These are phyloP conservation scores for Ricordea florida DNA, from an alignment of 92 coral and sea anemone species.

Conservation along the genomic window DNA sequence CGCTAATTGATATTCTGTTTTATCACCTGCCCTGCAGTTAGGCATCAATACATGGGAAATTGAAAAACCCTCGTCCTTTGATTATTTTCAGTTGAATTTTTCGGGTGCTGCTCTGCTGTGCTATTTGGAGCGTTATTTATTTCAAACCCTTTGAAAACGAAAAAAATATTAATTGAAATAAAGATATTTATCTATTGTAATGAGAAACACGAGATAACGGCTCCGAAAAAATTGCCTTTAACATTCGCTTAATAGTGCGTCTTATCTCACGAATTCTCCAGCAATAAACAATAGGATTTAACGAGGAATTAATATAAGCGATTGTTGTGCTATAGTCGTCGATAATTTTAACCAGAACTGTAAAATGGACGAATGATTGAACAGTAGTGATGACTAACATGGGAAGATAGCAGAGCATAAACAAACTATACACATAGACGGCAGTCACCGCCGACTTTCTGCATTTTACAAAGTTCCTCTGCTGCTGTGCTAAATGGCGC, in stretches of 20 bases:
- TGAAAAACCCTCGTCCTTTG: no score
- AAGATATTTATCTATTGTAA: no score
- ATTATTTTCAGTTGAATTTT: no score
- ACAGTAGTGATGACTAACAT: background rate
- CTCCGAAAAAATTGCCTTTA: no score
- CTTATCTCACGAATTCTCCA: background rate
- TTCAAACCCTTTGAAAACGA: no score
- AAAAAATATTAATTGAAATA: no score
- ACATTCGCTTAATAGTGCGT: background rate
- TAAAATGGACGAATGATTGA: background rate
- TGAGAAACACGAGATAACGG: no score
- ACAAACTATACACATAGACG: background rate
- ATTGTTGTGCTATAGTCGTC: constrained; percentile 18
- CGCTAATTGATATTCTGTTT: no score
- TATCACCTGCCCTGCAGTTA: no score
- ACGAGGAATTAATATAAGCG: constrained; percentile 21
- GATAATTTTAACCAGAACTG: background rate
- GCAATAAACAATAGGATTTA: constrained; percentile 21
- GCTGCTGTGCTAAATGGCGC: background rate
- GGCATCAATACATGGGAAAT: no score
- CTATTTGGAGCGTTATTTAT: no score
- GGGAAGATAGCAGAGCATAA: constrained; percentile 19
- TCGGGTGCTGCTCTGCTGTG: no score
- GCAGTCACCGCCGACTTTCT: constrained; percentile 22
- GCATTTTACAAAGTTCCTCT: background rate